Base-by-base conservation (phyloP, 2,888 invertebrate species). In the Anthophora plumipes region DNA sequence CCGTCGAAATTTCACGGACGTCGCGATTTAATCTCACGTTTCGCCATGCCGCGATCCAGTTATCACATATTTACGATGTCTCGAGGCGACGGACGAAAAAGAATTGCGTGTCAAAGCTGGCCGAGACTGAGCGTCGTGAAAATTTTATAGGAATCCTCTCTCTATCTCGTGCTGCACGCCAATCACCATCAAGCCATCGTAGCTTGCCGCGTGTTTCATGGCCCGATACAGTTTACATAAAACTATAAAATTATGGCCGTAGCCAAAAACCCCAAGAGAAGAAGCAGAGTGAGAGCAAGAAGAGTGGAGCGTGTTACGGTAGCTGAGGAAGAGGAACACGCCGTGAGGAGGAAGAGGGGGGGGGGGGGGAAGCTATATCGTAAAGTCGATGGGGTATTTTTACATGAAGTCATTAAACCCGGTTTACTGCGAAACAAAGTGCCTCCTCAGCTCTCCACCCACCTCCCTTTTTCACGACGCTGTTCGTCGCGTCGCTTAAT, bases 191-290 rank as follows among this genome's bases (percentile, higher is more conserved):
- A 93, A 93, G 91, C 89, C 84, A 78, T 88, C 89, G 82, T 89
- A 85, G 85, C 81, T 79, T 71, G 68, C 77, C 77, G 43, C 52
- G 79, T 79, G 86, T 89, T 91, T 91, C 88, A 90, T 87, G 88
- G 84, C 90, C 82, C 91, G 90, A 92, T 92, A 92, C 90, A 92
- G 92, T 93, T 93, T 92, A 92, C 92, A 93, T 92, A 92, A 93
- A 92, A 92, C 92, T 92, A 92, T 92, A 92, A 93, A 92, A 91
- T 93, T 92, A 91, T 91, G 89, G 87, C 39, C 86, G 86, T 87
- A 86, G 88, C 84, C 85, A 85, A 87, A 89, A 85, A 68, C 68
- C 80, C 75, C 25, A 55, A 39, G n/a, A 55, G 59, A 43, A 57
- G 60, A 61, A 1, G 8, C 43, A 52, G 69, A 46, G 60, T 64